Base-by-base conservation (phyloP, 2,113 vertebrate species). In the Hepsetus odoe region DNA sequence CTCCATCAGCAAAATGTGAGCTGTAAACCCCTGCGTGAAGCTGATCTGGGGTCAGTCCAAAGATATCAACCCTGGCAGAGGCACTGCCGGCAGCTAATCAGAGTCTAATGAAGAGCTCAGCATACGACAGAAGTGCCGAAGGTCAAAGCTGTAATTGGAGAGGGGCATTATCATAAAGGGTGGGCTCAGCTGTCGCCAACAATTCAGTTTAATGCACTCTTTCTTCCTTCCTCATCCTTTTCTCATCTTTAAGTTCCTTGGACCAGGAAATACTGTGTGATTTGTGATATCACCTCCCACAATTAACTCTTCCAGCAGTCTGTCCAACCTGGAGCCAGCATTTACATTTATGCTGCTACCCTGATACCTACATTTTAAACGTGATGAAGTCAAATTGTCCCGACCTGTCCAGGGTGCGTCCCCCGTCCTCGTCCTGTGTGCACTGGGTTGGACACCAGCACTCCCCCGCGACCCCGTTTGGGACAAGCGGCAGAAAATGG, bases 141-240 rank as follows among this genome's bases (percentile, higher is more conserved):
- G 94, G 93, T 95, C 92, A 94, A 85, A 91, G 89, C 92, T 90
- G 94, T 92, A 94, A 94, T 92, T 87, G 91, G 91, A 80, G 24
- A 77, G 89, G 87, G 86, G 87, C 85, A 94, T 95, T 94, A 92
- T 88, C 91, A 94, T 94, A 93, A 93, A 90, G 90, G 90, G 91
- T 88, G 89, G 74, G 86, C 83, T 80, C 85, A 85, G 82, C 87
- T 94, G 92, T 94, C 95, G 82, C 67, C 92, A 90, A 86, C 90
- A 86, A 94, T 95, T 95, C 86, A 62, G 61, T 58, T 87, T 90
- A 64, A 82, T 90, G 55, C 28, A 69, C 56, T 72, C 58, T 38
- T 32, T 71, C 76, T 53, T 72, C 35, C 32, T 46, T 53, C 9
- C 32, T 14, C 51, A 59, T 40, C 68, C 58, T 64, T 72, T 71